These are phyloP conservation scores for Capra hircus DNA, from an alignment of 2,113 vertebrate genomes.

Conservation along the genomic window DNA sequence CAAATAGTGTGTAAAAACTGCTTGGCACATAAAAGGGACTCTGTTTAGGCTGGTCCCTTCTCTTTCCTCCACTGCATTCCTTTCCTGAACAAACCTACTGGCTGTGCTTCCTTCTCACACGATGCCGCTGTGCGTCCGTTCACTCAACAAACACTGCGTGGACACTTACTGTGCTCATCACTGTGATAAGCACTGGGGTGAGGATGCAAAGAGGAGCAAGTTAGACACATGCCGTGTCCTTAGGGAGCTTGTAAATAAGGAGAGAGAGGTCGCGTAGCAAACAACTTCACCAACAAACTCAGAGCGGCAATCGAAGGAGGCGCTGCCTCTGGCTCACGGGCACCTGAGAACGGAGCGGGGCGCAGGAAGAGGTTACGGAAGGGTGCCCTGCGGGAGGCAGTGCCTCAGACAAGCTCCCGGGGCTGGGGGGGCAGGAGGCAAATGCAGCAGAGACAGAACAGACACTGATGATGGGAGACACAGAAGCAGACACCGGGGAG, in stretches of 20 bases:
- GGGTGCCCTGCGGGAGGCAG: neutral
- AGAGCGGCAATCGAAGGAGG: neutral
- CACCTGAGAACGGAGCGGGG: no score
- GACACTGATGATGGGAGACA: neutral
- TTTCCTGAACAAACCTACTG: neutral
- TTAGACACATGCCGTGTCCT: neutral
- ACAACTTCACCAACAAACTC: neutral
- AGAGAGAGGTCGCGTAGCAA: neutral
- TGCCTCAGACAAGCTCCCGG: neutral
- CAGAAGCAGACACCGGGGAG: neutral
- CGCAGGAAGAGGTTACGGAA: neutral
- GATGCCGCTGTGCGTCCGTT: neutral
- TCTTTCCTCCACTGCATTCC: neutral
- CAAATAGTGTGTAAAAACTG: neutral
- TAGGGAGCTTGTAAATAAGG: neutral
- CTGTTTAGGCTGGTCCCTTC: neutral
- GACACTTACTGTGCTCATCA: neutral
- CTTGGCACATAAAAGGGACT: neutral
- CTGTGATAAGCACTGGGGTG: neutral
- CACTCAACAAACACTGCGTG: neutral
- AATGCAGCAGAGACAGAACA: neutral
- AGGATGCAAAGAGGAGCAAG: neutral
- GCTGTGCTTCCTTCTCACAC: neutral
- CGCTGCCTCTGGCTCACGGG: neutral
- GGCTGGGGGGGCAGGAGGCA: rapidly evolving